A percentile compares a stretch with the other conserved stretches of the same genome.
Conservation (phyloP, 2,113 vertebrate genomes). For the Aphelocoma coerulescens region DNA sequence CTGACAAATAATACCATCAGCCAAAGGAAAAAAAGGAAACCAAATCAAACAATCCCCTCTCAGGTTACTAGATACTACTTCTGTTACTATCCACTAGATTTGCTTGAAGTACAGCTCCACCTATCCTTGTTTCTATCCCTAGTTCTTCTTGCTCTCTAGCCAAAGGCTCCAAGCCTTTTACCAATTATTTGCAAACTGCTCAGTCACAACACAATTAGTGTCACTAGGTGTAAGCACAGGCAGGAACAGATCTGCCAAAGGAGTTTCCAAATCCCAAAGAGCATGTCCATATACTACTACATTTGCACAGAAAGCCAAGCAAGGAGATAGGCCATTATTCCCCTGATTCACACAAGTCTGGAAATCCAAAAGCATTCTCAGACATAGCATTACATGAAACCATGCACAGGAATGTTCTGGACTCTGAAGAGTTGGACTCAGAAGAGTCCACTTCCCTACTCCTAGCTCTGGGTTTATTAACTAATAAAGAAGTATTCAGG, state of each 20-base stretch:
- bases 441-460: not conserved
- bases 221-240: not conserved
- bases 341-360: not conserved
- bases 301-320: not conserved
- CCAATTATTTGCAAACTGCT: not conserved
- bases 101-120: not conserved
- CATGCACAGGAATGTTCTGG: not conserved
- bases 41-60: not conserved
- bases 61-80: not conserved
- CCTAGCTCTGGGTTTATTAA: not conserved
- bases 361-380: not conserved
- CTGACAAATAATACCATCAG: not conserved
- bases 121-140: not conserved
- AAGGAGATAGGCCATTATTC: not conserved
- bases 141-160: not conserved
- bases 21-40: not conserved
- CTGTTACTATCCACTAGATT: not conserved
- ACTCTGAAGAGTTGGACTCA: not conserved
- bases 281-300: not conserved
- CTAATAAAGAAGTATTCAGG: not conserved
- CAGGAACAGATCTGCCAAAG: not conserved
- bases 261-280: not conserved
- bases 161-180: not conserved
- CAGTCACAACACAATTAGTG: not conserved
- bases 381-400: not conserved